Conservation (phyloP, 2,113 vertebrate species). For the Lepidothrix coronata region DNA sequence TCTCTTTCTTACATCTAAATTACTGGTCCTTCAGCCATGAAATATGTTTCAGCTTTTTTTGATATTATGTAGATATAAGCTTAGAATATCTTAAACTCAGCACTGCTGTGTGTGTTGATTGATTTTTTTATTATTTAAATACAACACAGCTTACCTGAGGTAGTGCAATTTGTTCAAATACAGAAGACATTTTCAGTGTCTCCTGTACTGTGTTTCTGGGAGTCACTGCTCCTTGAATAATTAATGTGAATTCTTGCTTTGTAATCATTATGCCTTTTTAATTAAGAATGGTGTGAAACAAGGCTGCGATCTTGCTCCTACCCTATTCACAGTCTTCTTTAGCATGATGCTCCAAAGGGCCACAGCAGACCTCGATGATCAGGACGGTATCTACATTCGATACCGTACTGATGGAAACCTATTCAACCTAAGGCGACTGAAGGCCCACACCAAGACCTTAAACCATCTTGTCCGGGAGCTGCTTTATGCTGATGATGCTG, state of each 20-base stretch:
- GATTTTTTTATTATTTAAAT: neutral
- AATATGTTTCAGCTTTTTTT: neutral
- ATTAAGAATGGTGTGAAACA: too few relatives aligned
- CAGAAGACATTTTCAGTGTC: neutral
- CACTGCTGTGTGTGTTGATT: neutral
- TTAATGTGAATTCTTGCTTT: neutral
- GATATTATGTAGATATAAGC: neutral
- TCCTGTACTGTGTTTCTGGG: neutral
- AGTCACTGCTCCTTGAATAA: neutral
- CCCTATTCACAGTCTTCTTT: too few relatives aligned
- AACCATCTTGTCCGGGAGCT: too few relatives aligned
- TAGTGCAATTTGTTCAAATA: neutral
- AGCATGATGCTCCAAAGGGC: too few relatives aligned
- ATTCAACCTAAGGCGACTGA: too few relatives aligned
- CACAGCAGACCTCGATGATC: too few relatives aligned
- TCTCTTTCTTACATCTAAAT: neutral
- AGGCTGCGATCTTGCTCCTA: too few relatives aligned
- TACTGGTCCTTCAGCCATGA: neutral
- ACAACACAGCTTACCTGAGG: neutral
- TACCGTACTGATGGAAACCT: too few relatives aligned
- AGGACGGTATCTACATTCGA: too few relatives aligned
- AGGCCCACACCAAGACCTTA: too few relatives aligned
- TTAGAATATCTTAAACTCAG: neutral
- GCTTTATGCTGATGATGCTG: too few relatives aligned
- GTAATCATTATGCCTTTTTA: neutral